phyloP scores from a whole-genome alignment of 2,888 invertebrate species.

The Perizoma affinitatum region DNA sequence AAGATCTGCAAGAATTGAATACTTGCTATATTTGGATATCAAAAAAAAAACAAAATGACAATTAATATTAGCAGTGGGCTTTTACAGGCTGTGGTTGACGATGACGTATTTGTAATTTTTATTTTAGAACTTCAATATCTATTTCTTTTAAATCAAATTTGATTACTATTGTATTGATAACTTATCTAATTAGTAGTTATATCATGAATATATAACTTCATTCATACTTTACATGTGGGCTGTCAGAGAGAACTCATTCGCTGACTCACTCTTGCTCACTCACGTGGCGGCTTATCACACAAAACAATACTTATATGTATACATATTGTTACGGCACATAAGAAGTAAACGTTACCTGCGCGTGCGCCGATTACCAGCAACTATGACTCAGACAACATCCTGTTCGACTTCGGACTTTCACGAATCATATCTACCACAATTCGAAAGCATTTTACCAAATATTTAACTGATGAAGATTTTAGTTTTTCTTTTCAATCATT shows the following conservation, averaged over 20 bases:
- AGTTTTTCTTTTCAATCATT: not conserved
- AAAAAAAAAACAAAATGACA: no score
- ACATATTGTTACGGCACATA: conserved; percentile 58
- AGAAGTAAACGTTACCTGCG: conserved; percentile 72
- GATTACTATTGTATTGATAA: no score
- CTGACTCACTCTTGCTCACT: conserved; percentile 68
- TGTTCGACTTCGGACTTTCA: conserved; percentile 77
- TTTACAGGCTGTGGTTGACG: no score
- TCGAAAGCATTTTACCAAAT: conserved; percentile 49
- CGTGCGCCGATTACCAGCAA: conserved; percentile 68
- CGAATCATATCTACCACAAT: conserved; percentile 50
- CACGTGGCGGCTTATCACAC: conserved; percentile 76
- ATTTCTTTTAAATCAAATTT: no score
- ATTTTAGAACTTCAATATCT: no score
- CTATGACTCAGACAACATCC: conserved; percentile 73
- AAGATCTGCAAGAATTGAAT: no score
- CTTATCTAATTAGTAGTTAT: no score
- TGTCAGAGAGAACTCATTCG: conserved; percentile 33
- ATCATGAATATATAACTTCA: conserved; percentile 18
- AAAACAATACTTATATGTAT: conserved; percentile 41
- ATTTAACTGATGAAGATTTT: conserved; percentile 7
- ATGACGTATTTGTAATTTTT: no score
- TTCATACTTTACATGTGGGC: conserved; percentile 33
- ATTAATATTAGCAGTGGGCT: no score
- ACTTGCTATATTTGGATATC: no score